Base-by-base conservation (phyloP, 2,113 vertebrate genomes). In the Pan paniscus region DNA sequence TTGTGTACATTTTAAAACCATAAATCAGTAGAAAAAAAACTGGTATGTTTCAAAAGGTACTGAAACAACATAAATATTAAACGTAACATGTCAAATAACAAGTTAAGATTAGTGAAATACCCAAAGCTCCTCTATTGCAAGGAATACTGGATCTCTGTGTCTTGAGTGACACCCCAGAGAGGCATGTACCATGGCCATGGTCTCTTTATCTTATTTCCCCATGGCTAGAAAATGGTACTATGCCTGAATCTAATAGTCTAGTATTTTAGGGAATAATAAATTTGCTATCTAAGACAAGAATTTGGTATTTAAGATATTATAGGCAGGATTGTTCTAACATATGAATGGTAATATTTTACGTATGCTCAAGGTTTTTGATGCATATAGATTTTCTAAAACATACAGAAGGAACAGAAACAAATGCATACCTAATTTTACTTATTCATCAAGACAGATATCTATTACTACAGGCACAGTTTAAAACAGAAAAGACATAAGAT, bases 261-360 rank as follows among this genome's bases (percentile, higher is more conserved):
- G 55, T 79, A 9, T 87, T 88, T 46, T 40, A 94, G 68, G 57
- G 97, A 95, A 90, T 16, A 72, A 96, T 40, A 55, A 96, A 85
- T 95, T 98, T 89, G 70, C 57, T 73, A 83, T 50, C 14, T 73
- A 76, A 55, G n/a, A 85, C 70, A 97, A 70, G 52, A 97, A 97
- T 97, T 94, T 83, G 22, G 73, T 81, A 95, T 82, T 35, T 70
- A 73, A 81, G 72, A 50, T 80, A 93, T 73, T 32, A 59, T 83
- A 57, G 75, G 73, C 48, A 96, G 68, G 55, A 95, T 93, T 97
- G 50, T 85, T 82, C 67, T 93, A 96, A 81, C n/a, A 70, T 92
- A 95, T 96, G 96, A 97, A 84, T 84, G 89, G 85, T 89, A 92
- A 95, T 90, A 96, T 96, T 97, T 98, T 85, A 97, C 88, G 67